A percentile compares a stretch with the other conserved stretches of the same genome.
Conservation (phyloP, 1,140 invertebrate genomes). For the Ectropis grisescens region DNA sequence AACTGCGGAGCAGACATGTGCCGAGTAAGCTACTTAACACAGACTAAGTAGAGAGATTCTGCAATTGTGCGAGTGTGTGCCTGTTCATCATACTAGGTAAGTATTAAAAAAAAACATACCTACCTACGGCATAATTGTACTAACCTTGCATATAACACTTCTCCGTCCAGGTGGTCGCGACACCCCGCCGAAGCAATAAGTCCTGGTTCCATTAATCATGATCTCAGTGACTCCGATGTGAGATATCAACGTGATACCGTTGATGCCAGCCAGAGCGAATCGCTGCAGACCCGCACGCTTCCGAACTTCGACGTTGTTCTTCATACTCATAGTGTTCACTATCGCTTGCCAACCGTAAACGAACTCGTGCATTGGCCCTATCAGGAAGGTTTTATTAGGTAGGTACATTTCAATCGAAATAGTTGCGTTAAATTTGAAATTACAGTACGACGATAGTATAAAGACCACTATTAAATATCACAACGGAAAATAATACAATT, state of each 20-base stretch:
- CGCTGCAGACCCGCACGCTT: conserved; percentile 52
- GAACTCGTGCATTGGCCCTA: conserved; percentile 59
- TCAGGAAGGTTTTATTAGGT: not conserved
- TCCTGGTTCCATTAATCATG: conserved; percentile 59
- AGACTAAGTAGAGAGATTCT: too few species aligned
- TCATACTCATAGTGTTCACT: conserved; percentile 62
- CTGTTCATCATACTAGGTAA: too few species aligned
- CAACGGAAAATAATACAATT: conserved; percentile 6
- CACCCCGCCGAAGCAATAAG: conserved; percentile 54
- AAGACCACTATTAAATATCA: not conserved
- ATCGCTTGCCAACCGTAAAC: conserved; percentile 61
- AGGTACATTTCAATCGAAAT: not conserved
- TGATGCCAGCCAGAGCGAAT: conserved; percentile 54
- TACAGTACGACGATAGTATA: too few species aligned
- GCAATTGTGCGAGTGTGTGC: too few species aligned
- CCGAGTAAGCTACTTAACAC: too few species aligned
- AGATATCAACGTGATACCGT: conserved; percentile 50
- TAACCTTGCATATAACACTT: conserved; percentile 56
- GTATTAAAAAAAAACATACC: too few species aligned
- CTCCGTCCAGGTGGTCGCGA: conserved; percentile 44
- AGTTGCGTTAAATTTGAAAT: too few species aligned
- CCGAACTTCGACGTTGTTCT: conserved; percentile 59
- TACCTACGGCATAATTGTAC: too few species aligned
- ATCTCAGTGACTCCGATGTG: conserved; percentile 57
- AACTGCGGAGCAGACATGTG: too few species aligned